A percentile compares a stretch with the other conserved stretches of the same genome.
Conservation (phyloP, 2,888 invertebrate genomes). For the Papilio elwesi region DNA sequence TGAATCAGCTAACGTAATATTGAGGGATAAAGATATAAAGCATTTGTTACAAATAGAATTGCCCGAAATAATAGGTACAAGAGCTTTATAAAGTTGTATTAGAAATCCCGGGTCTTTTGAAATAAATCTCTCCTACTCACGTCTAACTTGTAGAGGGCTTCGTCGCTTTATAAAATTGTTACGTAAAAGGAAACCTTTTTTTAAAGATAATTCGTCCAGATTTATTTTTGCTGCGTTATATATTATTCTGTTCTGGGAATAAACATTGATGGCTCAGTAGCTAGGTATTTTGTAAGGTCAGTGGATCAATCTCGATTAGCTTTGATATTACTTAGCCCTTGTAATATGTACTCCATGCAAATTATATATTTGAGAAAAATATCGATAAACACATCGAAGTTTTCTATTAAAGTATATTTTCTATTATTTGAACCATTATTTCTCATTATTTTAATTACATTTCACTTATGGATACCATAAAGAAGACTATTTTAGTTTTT, state of each 20-base stretch:
- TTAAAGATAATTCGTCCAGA: constrained; percentile 18
- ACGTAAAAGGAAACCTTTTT: constrained; percentile 25
- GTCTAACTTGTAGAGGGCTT: constrained; percentile 21
- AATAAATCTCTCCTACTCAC: constrained; percentile 28
- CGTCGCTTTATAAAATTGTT: constrained; percentile 28
- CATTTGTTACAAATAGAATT: constrained; percentile 21
- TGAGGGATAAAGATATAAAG: constrained; percentile 20
- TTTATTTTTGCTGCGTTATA: constrained; percentile 9
- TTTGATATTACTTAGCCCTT: not conserved
- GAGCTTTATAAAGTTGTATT: constrained; percentile 27
- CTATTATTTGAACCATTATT: no score
- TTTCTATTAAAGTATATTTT: no score
- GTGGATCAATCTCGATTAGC: not conserved
- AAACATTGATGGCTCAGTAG: not conserved
- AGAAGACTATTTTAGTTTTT: no score
- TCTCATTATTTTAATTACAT: no score
- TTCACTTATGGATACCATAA: no score
- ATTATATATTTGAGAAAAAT: no score
- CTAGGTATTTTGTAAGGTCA: not conserved
- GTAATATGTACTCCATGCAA: no score
- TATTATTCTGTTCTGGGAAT: not conserved
- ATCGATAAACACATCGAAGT: no score
- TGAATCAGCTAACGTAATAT: constrained; percentile 7
- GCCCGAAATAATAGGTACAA: constrained; percentile 17
- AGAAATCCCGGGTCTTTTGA: constrained; percentile 21